Evolutionary conservation across 2,888 invertebrate species (phyloP).

Genomic region (Marasmarcha lunaedactyla): DNA sequence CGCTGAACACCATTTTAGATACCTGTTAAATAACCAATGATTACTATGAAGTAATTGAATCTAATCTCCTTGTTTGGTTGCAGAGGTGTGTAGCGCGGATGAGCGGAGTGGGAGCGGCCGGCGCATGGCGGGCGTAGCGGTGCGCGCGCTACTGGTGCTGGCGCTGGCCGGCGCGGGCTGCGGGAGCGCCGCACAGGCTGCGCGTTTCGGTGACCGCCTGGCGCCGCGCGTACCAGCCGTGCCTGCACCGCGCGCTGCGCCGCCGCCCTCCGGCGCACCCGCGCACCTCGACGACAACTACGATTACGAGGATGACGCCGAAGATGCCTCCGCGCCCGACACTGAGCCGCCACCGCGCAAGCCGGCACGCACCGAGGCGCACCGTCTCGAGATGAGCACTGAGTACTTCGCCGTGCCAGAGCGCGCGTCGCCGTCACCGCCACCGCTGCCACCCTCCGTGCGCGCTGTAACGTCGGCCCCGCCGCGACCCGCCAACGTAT

Average conservation of each 20-base stretch:
- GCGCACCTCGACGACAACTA: constrained; percentile 29
- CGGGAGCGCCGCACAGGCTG: constrained; percentile 29
- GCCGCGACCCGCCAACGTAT: constrained; percentile 22
- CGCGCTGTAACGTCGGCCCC: constrained; percentile 30
- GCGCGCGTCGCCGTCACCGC: constrained; percentile 35
- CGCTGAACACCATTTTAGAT: too few relatives aligned
- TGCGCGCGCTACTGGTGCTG: constrained; percentile 42
- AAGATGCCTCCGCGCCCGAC: constrained; percentile 22
- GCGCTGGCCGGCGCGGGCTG: constrained; percentile 30
- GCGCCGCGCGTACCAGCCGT: constrained; percentile 51
- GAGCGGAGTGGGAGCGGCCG: constrained; percentile 43
- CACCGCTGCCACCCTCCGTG: constrained; percentile 36
- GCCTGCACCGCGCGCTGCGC: constrained; percentile 45
- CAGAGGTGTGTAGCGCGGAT: constrained; percentile 39
- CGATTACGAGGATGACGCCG: constrained; percentile 17
- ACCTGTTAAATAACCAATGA: constrained; percentile 6
- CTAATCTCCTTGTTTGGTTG: constrained; percentile 17
- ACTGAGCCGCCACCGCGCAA: constrained; percentile 38
- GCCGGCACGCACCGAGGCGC: constrained; percentile 52
- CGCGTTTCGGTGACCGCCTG: constrained; percentile 52
- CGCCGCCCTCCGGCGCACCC: constrained; percentile 31
- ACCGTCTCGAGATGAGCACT: constrained; percentile 83
- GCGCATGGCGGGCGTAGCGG: constrained; percentile 44
- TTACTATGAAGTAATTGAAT: too few relatives aligned
- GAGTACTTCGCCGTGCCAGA: constrained; percentile 85